A percentile compares a stretch with the other conserved stretches of the same genome.
Evolutionary conservation across 1,140 invertebrate species (phyloP).

Genomic region (Ceratosolen solmsi): DNA sequence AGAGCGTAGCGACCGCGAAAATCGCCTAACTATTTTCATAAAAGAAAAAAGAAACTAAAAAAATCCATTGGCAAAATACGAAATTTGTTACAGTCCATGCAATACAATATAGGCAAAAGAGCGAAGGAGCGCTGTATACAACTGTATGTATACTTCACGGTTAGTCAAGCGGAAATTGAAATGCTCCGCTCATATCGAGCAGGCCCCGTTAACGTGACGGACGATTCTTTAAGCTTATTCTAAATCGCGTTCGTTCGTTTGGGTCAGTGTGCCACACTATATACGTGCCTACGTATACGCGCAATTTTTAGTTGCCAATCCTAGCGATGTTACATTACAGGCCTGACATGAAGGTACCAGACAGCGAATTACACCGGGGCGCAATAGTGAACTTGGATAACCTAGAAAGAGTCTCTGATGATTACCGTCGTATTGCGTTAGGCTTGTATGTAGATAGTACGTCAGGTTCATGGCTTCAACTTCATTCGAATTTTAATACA

Average conservation of each 20-base stretch:
- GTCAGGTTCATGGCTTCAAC: too few species aligned
- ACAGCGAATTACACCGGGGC: background rate
- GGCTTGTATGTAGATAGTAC: too few species aligned
- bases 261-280: conserved; percentile 61
- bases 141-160: background rate
- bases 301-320: background rate
- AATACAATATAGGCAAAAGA: background rate
- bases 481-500: too few species aligned
- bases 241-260: conserved; percentile 46
- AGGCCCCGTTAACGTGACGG: conserved; percentile 54
- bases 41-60: conserved; percentile 5
- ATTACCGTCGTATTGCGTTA: too few species aligned
- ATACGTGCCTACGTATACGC: background rate
- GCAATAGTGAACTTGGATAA: background rate
- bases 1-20: conserved; percentile 18
- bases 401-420: background rate
- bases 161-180: conserved; percentile 52
- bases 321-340: background rate
- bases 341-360: background rate
- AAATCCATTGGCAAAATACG: background rate
- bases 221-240: conserved; percentile 57
- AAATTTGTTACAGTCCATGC: conserved; percentile 8
- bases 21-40: conserved; percentile 7
- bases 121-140: background rate
- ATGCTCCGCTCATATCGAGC: conserved; percentile 53